Conservation (phyloP, 2,888 invertebrate species). For the Anthrax anthrax region DNA sequence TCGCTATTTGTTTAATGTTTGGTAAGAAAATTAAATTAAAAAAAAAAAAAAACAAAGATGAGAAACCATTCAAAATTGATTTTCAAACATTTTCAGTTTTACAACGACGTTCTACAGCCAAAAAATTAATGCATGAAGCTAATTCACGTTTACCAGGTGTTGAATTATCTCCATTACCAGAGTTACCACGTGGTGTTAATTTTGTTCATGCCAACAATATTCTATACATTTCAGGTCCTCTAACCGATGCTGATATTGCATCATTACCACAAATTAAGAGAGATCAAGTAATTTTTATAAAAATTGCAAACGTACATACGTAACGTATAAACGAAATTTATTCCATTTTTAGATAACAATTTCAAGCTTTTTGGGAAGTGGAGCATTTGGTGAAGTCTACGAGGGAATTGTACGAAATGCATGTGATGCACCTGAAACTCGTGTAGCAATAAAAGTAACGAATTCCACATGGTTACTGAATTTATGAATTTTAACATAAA, state of each 20-base stretch:
- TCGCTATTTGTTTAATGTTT: constrained; percentile 23
- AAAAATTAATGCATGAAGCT: constrained; percentile 47
- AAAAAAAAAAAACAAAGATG: no score
- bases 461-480: not conserved
- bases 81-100: constrained; percentile 37
- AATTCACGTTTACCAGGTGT: constrained; percentile 52
- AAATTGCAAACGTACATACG: not conserved
- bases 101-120: constrained; percentile 48
- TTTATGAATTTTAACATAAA: not conserved
- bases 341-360: constrained; percentile 45
- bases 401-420: constrained; percentile 72
- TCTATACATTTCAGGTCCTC: constrained; percentile 51
- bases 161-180: constrained; percentile 73
- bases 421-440: constrained; percentile 46
- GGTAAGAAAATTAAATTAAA: constrained; percentile 22
- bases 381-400: constrained; percentile 95
- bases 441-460: constrained; percentile 81
- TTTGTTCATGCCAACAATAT: constrained; percentile 74
- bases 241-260: constrained; percentile 65
- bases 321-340: no score
- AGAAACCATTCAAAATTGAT: no score
- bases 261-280: constrained; percentile 72
- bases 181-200: constrained; percentile 53
- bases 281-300: constrained; percentile 53
- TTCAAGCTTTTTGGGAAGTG: constrained; percentile 81